phyloP scores from a whole-genome alignment of 2,797 vertebrate species.

The Spatula versicolor region DNA sequence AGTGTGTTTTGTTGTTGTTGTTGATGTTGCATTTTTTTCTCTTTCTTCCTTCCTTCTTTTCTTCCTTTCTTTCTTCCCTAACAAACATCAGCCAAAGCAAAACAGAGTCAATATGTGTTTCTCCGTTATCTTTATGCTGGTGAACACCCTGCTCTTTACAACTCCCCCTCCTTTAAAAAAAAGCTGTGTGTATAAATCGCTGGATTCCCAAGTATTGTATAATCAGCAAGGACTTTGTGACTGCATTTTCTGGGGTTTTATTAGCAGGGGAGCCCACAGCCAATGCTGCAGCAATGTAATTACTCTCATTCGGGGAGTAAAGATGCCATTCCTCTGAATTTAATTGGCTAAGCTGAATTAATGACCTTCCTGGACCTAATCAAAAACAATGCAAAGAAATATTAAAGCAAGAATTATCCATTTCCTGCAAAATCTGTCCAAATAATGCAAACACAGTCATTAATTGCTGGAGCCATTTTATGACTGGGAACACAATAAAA shows the following conservation, averaged over 20 bases:
- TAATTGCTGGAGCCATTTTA: background rate
- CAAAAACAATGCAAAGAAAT: slow-evolving; percentile 29
- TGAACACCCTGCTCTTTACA: background rate
- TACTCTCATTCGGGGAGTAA: background rate
- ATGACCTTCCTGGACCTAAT: slow-evolving; percentile 4
- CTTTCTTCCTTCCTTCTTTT: too few relatives aligned
- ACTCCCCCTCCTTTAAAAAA: background rate
- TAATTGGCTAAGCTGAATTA: slow-evolving; percentile 38
- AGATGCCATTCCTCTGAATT: slow-evolving; percentile 5
- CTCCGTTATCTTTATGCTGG: background rate
- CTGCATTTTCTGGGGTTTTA: background rate
- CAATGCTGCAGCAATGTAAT: background rate
- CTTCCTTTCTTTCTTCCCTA: background rate
- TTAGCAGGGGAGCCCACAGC: background rate
- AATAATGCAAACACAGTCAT: background rate
- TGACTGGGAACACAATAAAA: background rate
- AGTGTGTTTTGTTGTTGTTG: background rate
- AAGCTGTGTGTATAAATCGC: background rate
- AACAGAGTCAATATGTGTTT: background rate
- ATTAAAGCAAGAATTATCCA: slow-evolving; percentile 5
- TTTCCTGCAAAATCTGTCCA: slow-evolving; percentile 26
- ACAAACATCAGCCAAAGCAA: background rate
- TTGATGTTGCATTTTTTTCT: background rate
- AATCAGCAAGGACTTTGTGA: background rate
- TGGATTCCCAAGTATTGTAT: background rate